Conservation (phyloP, 2,797 vertebrate genomes). For the Dicrostonyx torquatus region DNA sequence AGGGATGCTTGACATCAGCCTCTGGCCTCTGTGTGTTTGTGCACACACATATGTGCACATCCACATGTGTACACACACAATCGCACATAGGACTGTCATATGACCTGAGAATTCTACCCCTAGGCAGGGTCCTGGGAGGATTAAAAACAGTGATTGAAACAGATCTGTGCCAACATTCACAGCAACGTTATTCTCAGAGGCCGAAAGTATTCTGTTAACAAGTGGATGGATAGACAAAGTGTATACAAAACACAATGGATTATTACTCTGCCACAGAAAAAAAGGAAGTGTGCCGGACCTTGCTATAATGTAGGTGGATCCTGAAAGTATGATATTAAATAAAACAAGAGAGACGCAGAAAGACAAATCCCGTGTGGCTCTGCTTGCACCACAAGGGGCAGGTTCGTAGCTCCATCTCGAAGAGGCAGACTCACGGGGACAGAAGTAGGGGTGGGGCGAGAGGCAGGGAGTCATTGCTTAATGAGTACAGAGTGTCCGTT, state of each 20-base stretch:
- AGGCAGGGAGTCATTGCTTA: slow-evolving; percentile 23
- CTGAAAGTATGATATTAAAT: not conserved
- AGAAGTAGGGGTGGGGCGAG: not conserved
- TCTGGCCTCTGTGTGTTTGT: not conserved
- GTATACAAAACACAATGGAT: not conserved
- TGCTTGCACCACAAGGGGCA: not conserved
- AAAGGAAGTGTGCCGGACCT: not conserved
- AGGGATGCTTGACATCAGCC: too few relatives aligned
- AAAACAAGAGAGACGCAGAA: not conserved
- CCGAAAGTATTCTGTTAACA: not conserved
- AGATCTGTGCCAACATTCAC: not conserved
- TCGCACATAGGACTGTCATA: not conserved
- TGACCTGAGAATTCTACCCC: not conserved
- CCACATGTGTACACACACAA: too few relatives aligned
- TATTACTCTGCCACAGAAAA: not conserved
- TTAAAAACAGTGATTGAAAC: not conserved
- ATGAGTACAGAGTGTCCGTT: slow-evolving; percentile 56
- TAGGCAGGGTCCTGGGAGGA: not conserved
- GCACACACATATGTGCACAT: not conserved
- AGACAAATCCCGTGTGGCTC: not conserved
- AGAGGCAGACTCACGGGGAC: not conserved
- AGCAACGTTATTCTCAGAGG: not conserved
- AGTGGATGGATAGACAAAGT: not conserved
- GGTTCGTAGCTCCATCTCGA: not conserved
- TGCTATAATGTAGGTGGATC: not conserved